Conservation (phyloP, 2,888 invertebrate genomes). For the Thereva nobilitata region DNA sequence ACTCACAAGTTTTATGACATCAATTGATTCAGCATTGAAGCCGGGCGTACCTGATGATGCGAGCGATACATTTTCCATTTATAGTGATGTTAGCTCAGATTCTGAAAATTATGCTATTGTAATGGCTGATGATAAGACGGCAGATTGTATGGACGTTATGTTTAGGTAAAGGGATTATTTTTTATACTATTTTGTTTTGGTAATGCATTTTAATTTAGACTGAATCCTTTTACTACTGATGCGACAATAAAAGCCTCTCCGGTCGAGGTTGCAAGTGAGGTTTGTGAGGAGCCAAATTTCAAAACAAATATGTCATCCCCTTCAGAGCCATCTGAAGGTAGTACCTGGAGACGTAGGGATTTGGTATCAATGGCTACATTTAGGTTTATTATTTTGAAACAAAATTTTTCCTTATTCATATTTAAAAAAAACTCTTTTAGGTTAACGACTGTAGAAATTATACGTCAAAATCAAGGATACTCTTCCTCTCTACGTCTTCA, state of each 20-base stretch:
- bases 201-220: conserved; percentile 44
- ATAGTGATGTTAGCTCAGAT: conserved; percentile 85
- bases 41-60: conserved; percentile 72
- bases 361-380: conserved; percentile 65
- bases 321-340: conserved; percentile 81
- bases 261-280: conserved; percentile 84
- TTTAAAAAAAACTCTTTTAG: conserved; percentile 60
- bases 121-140: conserved; percentile 67
- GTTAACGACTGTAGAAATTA: conserved; percentile 73
- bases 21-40: conserved; percentile 79
- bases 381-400: conserved; percentile 47
- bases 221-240: conserved; percentile 61
- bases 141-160: conserved; percentile 72
- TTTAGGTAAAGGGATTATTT: conserved; percentile 60
- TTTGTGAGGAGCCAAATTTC: conserved; percentile 69
- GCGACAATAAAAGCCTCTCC: conserved; percentile 57
- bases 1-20: conserved; percentile 79
- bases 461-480: conserved; percentile 71
- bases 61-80: conserved; percentile 74
- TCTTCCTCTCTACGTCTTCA: conserved; percentile 70
- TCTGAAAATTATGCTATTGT: conserved; percentile 84
- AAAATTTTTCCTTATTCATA: conserved; percentile 35
- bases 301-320: conserved; percentile 72
- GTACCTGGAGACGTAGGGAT: conserved; percentile 78
- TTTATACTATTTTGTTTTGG: neutral